Evolutionary conservation across 2,113 vertebrate genomes (phyloP), one percentile per base, ranked within the genome.

Genomic region (Nothoprocta pentlandii): DNA sequence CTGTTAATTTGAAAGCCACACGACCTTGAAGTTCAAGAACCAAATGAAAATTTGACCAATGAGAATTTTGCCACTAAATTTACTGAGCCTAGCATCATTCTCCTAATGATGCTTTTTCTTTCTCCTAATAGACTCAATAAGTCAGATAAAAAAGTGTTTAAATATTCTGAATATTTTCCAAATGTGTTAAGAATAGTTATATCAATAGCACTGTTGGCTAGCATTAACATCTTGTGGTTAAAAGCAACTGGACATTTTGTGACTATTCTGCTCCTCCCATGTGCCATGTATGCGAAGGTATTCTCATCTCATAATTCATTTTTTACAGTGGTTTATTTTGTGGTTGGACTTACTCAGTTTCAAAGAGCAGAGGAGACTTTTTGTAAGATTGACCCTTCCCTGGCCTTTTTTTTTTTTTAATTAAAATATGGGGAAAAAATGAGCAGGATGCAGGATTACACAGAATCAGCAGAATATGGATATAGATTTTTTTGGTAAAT

Each of bases 281-380:
- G 70, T 92, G 83, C 76, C 70, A 80, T 62, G 13, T 46, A 75
- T 93, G 59, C 70, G 94, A 96, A 97, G 67, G 36, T 93, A 89
- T 90, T 91, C 58, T 87, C 92, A 93, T 89, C 66, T 89, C 82
- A 93, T 94, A 79, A 75, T 87, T 91, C 79, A 81, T 78, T 87
- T 92, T 92, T 90, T 71, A 91, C 90, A 94, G 80, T 80, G 90
- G 90, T 94, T 97, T 96, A 82, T 96, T 96, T 94, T 96, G 89
- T 94, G 95, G 94, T 96, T 94, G 56, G 82, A 71, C 70, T 91
- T 82, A 53, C 46, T 92, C 79, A 58, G 42, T 66, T 92, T 91
- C 91, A 85, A 88, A 96, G 71, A 85, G 28, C 46, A 80, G 70
- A 41, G 14, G 32, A 51, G 16, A 51, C 77, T 85, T 90, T 86